Conservation (phyloP, 2,888 invertebrate species). For the Eupithecia subumbrata region DNA sequence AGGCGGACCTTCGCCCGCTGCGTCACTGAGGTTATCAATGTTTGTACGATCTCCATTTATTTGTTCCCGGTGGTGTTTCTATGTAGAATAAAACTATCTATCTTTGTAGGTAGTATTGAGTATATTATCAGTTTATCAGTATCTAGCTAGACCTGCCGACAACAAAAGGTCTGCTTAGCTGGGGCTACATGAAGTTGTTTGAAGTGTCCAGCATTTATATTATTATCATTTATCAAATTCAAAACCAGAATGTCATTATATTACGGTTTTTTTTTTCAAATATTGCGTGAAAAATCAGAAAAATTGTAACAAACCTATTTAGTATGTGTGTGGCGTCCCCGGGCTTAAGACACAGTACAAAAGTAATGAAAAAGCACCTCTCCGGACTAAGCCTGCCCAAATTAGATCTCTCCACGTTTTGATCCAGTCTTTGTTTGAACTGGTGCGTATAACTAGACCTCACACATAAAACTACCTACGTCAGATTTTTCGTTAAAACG, state of each 20-base stretch:
- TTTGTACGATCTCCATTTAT: too few relatives aligned
- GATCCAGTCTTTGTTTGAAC: constrained; percentile 18
- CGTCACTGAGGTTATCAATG: too few relatives aligned
- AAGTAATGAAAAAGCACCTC: constrained; percentile 76
- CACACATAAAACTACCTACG: neutral
- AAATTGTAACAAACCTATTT: constrained; percentile 47
- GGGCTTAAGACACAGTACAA: constrained; percentile 71
- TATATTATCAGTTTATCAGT: too few relatives aligned
- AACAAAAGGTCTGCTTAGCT: too few relatives aligned
- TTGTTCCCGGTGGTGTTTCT: too few relatives aligned
- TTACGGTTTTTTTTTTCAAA: neutral
- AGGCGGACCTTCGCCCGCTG: too few relatives aligned
- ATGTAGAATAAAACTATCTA: too few relatives aligned
- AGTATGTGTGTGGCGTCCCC: constrained; percentile 60
- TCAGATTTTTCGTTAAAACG: neutral
- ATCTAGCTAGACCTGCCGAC: too few relatives aligned
- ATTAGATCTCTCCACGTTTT: constrained; percentile 61
- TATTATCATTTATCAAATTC: neutral
- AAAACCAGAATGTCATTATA: neutral
- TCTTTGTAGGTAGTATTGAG: too few relatives aligned
- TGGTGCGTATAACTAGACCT: neutral
- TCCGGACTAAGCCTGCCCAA: constrained; percentile 65
- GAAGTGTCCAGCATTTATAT: too few relatives aligned
- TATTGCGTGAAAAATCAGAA: neutral
- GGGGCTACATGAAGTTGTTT: too few relatives aligned